A percentile compares a stretch with the other conserved stretches of the same genome.
Evolutionary conservation across 2,888 invertebrate genomes (phyloP).

Genomic region (Ophion slaviceki): DNA sequence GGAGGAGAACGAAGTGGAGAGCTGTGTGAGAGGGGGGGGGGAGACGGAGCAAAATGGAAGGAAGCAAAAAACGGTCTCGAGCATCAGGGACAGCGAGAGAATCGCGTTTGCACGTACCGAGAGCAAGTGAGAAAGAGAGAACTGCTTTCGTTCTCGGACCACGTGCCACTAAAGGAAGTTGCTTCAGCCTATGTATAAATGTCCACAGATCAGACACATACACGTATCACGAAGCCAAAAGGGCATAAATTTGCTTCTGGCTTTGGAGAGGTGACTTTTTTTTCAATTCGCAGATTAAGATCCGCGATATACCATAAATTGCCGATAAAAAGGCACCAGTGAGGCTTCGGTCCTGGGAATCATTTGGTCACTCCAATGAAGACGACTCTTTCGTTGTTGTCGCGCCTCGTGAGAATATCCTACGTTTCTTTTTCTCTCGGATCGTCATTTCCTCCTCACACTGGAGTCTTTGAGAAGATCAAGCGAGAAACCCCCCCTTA

Average conservation of each 20-base stretch:
- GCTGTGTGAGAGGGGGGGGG: slow-evolving; percentile 16
- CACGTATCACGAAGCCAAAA: background rate
- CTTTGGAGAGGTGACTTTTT: slow-evolving; percentile 55
- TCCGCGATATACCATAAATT: slow-evolving; percentile 37
- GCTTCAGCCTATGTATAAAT: slow-evolving; percentile 33
- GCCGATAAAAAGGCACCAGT: background rate
- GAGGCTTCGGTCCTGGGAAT: slow-evolving; percentile 20
- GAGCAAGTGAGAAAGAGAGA: slow-evolving; percentile 17
- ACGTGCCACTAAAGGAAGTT: slow-evolving; percentile 63
- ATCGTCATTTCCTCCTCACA: background rate
- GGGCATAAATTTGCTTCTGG: slow-evolving; percentile 49
- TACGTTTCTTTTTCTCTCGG: slow-evolving; percentile 9
- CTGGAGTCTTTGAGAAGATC: slow-evolving; percentile 17
- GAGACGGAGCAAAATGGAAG: slow-evolving; percentile 13
- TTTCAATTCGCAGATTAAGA: slow-evolving; percentile 36
- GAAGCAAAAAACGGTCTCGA: slow-evolving; percentile 57
- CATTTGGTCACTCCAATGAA: slow-evolving; percentile 7
- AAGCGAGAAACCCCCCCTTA: slow-evolving; percentile 11
- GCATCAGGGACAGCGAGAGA: slow-evolving; percentile 51
- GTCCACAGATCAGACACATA: slow-evolving; percentile 7
- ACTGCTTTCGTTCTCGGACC: slow-evolving; percentile 62
- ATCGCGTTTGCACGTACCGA: slow-evolving; percentile 49
- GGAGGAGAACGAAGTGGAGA: background rate
- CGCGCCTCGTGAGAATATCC: slow-evolving; percentile 35
- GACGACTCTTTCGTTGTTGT: slow-evolving; percentile 19